phyloP scores from a whole-genome alignment of 2,113 vertebrate genomes.

The Orycteropus afer region DNA sequence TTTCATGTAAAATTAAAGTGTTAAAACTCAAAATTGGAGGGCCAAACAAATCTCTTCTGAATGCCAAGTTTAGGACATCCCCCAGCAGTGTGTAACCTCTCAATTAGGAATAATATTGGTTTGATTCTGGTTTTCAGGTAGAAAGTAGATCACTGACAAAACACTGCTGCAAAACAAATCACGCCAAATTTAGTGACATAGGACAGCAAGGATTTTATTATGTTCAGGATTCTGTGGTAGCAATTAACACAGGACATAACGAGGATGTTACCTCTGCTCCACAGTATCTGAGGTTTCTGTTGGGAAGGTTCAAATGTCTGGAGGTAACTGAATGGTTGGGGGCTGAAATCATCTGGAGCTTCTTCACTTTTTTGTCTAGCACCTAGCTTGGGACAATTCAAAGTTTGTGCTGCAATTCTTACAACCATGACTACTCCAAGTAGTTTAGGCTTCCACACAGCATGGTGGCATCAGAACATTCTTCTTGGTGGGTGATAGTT shows the following conservation, averaged over 20 bases:
- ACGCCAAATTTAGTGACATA: background rate
- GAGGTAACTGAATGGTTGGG: background rate
- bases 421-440: background rate
- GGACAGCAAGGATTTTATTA: background rate
- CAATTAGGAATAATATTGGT: background rate
- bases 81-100: background rate
- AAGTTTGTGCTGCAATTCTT: background rate
- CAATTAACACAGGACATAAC: background rate
- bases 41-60: constrained; percentile 14
- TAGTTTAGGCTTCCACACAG: background rate
- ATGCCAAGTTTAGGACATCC: background rate
- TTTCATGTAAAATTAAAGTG: constrained; percentile 22
- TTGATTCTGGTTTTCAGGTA: background rate
- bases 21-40: background rate
- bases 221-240: background rate
- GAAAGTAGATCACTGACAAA: background rate
- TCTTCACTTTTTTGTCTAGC: background rate
- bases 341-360: background rate
- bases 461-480: background rate
- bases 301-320: background rate
- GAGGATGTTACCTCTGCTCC: background rate
- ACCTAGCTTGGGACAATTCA: background rate
- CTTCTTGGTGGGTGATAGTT: background rate
- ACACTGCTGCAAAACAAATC: background rate
- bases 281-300: background rate